phyloP scores from a whole-genome alignment of 2,797 vertebrate genomes.

The Pangasius macronema region DNA sequence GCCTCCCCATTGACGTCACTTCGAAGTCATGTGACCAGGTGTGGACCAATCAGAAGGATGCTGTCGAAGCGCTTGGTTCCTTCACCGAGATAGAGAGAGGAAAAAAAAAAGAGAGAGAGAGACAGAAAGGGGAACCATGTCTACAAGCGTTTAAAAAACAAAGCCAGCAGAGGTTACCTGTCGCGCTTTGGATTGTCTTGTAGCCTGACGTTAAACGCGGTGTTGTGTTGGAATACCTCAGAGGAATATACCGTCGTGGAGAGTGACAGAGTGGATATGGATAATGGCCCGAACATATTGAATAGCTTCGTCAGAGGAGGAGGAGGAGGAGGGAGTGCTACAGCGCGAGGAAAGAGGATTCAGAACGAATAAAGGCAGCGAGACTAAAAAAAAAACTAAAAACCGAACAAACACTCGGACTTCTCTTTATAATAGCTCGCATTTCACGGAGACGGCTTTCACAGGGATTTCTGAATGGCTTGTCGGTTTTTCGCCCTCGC shows the following conservation, averaged over 20 bases:
- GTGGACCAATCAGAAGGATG: conserved; percentile 79
- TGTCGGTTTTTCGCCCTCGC: conserved; percentile 48
- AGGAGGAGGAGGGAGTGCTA: conserved; percentile 30
- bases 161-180: conserved; percentile 56
- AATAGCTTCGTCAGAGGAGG: conserved; percentile 66
- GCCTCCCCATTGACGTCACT: conserved; percentile 92
- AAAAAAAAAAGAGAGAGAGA: conserved; percentile 63
- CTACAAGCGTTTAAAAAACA: conserved; percentile 63
- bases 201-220: background rate
- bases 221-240: conserved; percentile 7
- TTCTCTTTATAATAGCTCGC: conserved; percentile 22
- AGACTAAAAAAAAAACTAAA: conserved; percentile 55
- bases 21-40: conserved; percentile 81
- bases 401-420: conserved; percentile 17
- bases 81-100: conserved; percentile 68
- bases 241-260: conserved; percentile 64
- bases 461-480: conserved; percentile 48
- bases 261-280: conserved; percentile 69
- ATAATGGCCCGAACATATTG: conserved; percentile 74
- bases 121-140: conserved; percentile 69
- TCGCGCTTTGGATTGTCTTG: conserved; percentile 54
- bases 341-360: conserved; percentile 61
- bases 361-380: conserved; percentile 58
- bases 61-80: conserved; percentile 72
- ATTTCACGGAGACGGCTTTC: background rate